Evolutionary conservation across 1,140 invertebrate species (phyloP).

Genomic region (Danaus melanippus): DNA sequence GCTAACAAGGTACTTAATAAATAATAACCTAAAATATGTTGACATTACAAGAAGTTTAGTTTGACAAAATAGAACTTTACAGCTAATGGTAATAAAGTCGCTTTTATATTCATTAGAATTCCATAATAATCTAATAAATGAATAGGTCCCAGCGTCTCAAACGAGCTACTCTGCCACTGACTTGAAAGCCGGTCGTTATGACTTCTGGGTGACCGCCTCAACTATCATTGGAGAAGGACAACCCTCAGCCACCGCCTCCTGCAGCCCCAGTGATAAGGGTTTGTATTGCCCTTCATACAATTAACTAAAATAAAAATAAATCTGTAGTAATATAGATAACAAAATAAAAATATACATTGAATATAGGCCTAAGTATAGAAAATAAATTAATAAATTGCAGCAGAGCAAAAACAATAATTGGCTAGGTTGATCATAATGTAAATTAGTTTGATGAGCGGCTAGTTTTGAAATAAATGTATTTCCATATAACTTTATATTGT

Average conservation of each 20-base stretch:
- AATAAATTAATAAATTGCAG: no score
- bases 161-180: slow-evolving; percentile 89
- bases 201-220: slow-evolving; percentile 95
- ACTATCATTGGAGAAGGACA: slow-evolving; percentile 95
- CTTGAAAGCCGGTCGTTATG: slow-evolving; percentile 87
- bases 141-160: slow-evolving; percentile 73
- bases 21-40: neutral
- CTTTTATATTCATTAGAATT: no score
- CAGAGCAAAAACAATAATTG: no score
- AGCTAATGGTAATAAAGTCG: no score
- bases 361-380: no score
- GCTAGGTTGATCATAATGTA: no score
- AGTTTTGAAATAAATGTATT: no score
- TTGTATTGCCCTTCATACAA: neutral
- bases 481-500: no score
- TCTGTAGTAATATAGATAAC: neutral
- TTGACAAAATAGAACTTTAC: no score
- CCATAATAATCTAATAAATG: neutral
- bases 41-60: no score
- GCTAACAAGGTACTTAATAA: slow-evolving; percentile 77
- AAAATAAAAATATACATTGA: neutral
- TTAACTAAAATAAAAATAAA: no score
- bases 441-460: no score
- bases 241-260: slow-evolving; percentile 86
- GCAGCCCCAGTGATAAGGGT: slow-evolving; percentile 88